Base-by-base conservation (phyloP, 2,113 vertebrate species). In the Leucosticte australis region DNA sequence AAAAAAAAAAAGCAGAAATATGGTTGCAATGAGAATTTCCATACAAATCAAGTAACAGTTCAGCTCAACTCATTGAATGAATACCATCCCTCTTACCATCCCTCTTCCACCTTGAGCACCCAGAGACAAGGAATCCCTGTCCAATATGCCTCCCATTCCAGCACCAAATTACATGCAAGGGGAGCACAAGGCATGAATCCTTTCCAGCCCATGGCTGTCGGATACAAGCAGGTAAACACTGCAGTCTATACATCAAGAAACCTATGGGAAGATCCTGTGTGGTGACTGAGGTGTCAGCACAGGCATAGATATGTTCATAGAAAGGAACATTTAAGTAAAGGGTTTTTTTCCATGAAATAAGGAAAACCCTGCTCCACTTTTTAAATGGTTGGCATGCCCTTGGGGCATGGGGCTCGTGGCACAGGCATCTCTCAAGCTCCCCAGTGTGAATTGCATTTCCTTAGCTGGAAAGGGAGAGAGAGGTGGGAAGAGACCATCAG, bases 401-500 rank as follows among this genome's bases (percentile, higher is more conserved):
- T 78, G 46, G 33, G 28, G 28, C 15, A 39, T 15, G 44, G 18
- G 24, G 6, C 4, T 19, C 1, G 2, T 86, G 62, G 49, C 39
- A 46, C 28, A 18, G 26, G 26, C 23, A 39, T 8, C 26, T 79
- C 75, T 79, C 62, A 55, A 26, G 35, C 9, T 83, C 9, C 42
- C 11, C 26, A 11, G 6, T 39, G 53, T 83, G 41, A 89, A 23
- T 14, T 69, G 15, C 60, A 6, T 39, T 92, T 86, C 47, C 50
- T 67, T 46, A 24, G 22, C 31, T 73, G 63, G 73, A 73, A 56
- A 68, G 46, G 64, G 13, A 50, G 26, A 59, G 26, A 37, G 24
- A 10, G 3, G 2, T 33, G 7, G 7, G 33, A 47, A 64, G 5
- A 70, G 16, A 57, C 7, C 8, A 23, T 35, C 2, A 2, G 4